Evolutionary conservation across 1,140 invertebrate species (phyloP).

Genomic region (Teleopsis dalmanni): DNA sequence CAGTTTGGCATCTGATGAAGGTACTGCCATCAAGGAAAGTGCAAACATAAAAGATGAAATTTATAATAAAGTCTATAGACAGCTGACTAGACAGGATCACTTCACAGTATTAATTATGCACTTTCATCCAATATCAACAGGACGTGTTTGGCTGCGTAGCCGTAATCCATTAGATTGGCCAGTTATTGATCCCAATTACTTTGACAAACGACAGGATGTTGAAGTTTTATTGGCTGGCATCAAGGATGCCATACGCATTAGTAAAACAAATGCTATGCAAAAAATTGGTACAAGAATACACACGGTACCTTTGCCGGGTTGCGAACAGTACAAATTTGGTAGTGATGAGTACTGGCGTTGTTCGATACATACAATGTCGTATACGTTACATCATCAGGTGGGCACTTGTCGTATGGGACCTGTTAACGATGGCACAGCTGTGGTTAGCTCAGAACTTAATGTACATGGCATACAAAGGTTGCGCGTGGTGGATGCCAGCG

Average conservation of each 20-base stretch:
- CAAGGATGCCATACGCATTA: conserved; percentile 54
- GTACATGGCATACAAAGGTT: conserved; percentile 61
- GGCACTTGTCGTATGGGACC: conserved; percentile 70
- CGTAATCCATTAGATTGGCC: conserved; percentile 68
- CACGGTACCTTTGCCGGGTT: conserved; percentile 53
- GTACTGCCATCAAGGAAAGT: conserved; percentile 49
- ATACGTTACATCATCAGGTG: conserved; percentile 60
- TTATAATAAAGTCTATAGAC: conserved; percentile 51
- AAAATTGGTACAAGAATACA: conserved; percentile 52
- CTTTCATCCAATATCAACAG: conserved; percentile 65
- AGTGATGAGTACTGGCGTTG: conserved; percentile 65
- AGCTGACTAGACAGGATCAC: conserved; percentile 48
- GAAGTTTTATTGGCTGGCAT: conserved; percentile 61
- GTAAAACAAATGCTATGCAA: conserved; percentile 54
- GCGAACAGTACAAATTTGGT: conserved; percentile 48
- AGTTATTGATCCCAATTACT: conserved; percentile 67
- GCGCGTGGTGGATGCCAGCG: conserved; percentile 63
- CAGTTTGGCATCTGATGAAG: conserved; percentile 58
- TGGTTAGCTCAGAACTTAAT: conserved; percentile 62
- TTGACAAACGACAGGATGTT: conserved; percentile 57
- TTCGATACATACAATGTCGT: conserved; percentile 52
- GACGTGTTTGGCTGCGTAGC: conserved; percentile 56
- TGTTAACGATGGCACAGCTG: conserved; percentile 52
- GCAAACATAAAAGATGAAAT: conserved; percentile 51
- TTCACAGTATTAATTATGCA: conserved; percentile 64